Evolutionary conservation across 2,888 invertebrate species (phyloP).

Genomic region (Drosophila antonietae): DNA sequence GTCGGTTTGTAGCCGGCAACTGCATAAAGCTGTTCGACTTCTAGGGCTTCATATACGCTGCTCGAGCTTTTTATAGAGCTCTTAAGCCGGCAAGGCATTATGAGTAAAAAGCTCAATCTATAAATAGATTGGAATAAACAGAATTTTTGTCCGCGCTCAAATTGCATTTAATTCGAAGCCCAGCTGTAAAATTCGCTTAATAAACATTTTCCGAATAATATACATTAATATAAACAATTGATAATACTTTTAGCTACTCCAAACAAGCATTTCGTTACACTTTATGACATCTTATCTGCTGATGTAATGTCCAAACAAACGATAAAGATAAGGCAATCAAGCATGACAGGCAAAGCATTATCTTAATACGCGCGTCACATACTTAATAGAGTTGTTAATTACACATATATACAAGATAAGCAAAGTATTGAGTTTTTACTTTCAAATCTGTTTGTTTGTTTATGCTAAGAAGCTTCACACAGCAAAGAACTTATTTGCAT

Average conservation of each 20-base stretch:
- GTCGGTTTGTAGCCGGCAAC: conserved; percentile 7
- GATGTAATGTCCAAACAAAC: background rate
- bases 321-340: conserved; percentile 5
- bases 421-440: background rate
- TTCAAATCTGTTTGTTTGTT: background rate
- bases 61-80: conserved; percentile 34
- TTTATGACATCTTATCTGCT: conserved; percentile 3
- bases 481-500: background rate
- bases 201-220: background rate
- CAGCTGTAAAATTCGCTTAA: conserved; percentile 17
- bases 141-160: conserved; percentile 11
- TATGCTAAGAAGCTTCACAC: background rate
- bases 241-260: background rate
- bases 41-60: conserved; percentile 17
- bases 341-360: background rate
- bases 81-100: background rate
- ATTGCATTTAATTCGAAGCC: conserved; percentile 10
- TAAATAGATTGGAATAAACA: conserved; percentile 21
- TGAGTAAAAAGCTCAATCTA: conserved; percentile 30
- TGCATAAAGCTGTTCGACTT: background rate
- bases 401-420: background rate
- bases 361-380: background rate
- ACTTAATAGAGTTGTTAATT: background rate
- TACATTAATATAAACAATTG: background rate
- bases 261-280: background rate